Base-by-base conservation (phyloP, 1,140 invertebrate genomes). In the Triops cancriformis region DNA sequence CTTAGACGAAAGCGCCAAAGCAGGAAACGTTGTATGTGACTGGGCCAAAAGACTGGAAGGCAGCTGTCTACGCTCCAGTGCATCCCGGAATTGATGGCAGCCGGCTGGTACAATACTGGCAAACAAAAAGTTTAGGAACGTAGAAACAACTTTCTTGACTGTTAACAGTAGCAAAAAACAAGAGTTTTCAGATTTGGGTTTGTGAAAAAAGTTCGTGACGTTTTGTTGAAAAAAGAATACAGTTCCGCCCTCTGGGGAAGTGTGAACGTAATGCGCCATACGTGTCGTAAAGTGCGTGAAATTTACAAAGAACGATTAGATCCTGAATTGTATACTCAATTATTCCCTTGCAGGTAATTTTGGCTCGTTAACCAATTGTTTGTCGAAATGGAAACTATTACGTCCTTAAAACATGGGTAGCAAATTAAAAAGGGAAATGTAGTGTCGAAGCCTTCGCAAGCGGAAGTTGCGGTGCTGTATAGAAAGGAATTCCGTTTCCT, bases 231-330 rank as follows among this genome's bases (percentile, higher is more conserved):
- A 37, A 37, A 37, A 37, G 31, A 4, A 37, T 2, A 37, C 7
- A 64, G 23, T 23, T 14, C 51, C 51, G 51, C 51, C 51, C 51
- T n/a, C 51, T 23, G 0, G 6, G 18, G 23, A 64, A 14, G 51
- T n/a, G 37, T 26, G 41, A 9, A 6, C 37, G 64, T 28, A 64
- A 76, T 76, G 75, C 75, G 75, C n/a, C 28, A 76, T 41, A 64
- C 75, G 26, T 76, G 75, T 76, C 75, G 75, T 7, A 76, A 64
- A 27, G 75, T 76, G 42, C 43, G 42, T n/a, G 42, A 76, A 27
- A 64, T 76, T 45, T 76, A 76, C 18, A 28, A 45, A 23, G 64
- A 51, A 11, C 75, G 75, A 76, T 76, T 76, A 64, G 75, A 76
- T n/a, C 42, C 43, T 64, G 12, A 76, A 23, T 64, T 76, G 26